Evolutionary conservation across 2,888 invertebrate genomes (phyloP), one percentile per base, ranked within the genome.

Genomic region (Amphipoea oculea): DNA sequence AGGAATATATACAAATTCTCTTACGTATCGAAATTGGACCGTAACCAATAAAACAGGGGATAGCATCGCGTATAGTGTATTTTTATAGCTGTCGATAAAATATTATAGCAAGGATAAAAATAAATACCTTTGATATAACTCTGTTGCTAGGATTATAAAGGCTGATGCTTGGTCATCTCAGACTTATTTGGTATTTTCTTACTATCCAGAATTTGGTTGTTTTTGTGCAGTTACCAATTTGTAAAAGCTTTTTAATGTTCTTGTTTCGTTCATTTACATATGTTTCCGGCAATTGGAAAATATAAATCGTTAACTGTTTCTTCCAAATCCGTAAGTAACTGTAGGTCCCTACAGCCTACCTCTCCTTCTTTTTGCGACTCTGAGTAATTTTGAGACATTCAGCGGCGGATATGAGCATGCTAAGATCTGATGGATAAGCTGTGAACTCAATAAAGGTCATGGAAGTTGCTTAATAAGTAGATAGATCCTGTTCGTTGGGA

Each of bases 81-180:
- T 85, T 86, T 86, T 87, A 87, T 85, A 40, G 79, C 63, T 17
- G 6, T 60, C 74, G 45, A 82, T 86, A 88, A 88, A 88, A 82
- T 88, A 82, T 86, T 86, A 85, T 73, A 65, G 86, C 77, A 48
- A 48, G 51, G 51, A 67, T 73, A 71, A 76, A 83, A 66, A 65
- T 66, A 51, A 82, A 78, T 78, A 57, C 29, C 36, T 65, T 51
- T 67, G 23, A 51, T 68, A 83, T 65, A 83, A 66, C 69, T 57
- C 23, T 66, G 65, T 82, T 73, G 57, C 63, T 71, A 2, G 20
- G 45, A 12, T 54, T 54, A 20, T 63, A 23, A 54, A 54, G 17
- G 17, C 7, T 60, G 23, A 20, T 67, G 17, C 20, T 40, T 45
- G 20, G 42, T 60, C 74, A 45, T 65, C 17, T 60, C 11, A 12